These are phyloP conservation scores for Coregonus ussuriensis DNA, from an alignment of 2,797 vertebrate genomes.

Conservation along the genomic window DNA sequence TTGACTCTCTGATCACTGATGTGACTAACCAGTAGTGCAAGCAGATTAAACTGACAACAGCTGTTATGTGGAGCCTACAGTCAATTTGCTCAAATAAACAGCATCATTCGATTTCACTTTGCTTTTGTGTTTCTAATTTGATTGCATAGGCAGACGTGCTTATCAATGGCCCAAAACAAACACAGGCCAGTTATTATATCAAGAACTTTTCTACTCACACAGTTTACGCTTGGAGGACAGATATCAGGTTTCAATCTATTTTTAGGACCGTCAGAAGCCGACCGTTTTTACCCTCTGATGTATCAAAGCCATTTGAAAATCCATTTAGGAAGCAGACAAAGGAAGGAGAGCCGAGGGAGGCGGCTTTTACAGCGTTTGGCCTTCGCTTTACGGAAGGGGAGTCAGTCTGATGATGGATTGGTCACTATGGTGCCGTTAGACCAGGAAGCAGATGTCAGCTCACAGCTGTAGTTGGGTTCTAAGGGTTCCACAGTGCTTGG, in stretches of 20 bases:
- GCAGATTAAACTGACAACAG: slow-evolving; percentile 39
- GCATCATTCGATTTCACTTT: slow-evolving; percentile 23
- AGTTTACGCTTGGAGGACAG: no score
- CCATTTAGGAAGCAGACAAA: slow-evolving; percentile 21
- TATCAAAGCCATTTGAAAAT: slow-evolving; percentile 34
- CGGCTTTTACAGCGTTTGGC: slow-evolving; percentile 28
- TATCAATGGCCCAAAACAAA: background rate
- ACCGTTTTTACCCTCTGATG: background rate
- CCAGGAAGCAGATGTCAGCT: slow-evolving; percentile 8
- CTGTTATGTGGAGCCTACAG: slow-evolving; percentile 39
- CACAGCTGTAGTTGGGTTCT: background rate
- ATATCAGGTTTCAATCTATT: slow-evolving; percentile 8
- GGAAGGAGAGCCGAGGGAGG: slow-evolving; percentile 4
- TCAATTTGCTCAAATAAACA: slow-evolving; percentile 45
- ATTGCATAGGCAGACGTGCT: slow-evolving; percentile 32
- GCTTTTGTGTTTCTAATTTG: slow-evolving; percentile 28
- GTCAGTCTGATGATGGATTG: slow-evolving; percentile 33
- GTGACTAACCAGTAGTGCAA: slow-evolving; percentile 14
- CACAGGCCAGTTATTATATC: background rate
- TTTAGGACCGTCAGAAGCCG: background rate
- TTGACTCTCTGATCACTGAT: slow-evolving; percentile 10
- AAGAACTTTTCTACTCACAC: background rate
- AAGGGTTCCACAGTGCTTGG: slow-evolving; percentile 7
- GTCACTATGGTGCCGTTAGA: slow-evolving; percentile 21
- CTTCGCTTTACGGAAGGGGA: slow-evolving; percentile 17